Conservation (phyloP, 2,888 invertebrate species). For the Campopleginae sp. region DNA sequence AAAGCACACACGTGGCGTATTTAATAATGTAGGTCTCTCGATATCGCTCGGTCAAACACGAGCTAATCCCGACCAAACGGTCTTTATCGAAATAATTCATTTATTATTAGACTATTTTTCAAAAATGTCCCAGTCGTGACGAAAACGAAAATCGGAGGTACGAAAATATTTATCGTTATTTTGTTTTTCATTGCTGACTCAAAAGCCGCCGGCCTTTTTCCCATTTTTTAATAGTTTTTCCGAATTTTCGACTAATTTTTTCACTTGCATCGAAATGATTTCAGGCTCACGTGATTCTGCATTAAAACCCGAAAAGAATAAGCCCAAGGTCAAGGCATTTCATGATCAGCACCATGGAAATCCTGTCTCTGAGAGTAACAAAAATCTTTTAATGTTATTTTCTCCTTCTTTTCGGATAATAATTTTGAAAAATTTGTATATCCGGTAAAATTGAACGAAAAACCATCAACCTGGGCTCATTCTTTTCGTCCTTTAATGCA, state of each 20-base stretch:
- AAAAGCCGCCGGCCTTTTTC: neutral
- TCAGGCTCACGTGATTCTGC: too few species aligned
- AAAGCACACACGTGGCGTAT: conserved; percentile 37
- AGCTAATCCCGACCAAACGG: neutral
- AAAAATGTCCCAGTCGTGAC: neutral
- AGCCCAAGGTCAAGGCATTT: too few species aligned
- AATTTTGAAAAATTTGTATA: too few species aligned
- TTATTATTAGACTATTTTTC: neutral
- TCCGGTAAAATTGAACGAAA: too few species aligned
- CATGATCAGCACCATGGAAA: neutral
- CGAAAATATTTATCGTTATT: neutral
- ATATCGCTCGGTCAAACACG: conserved; percentile 47
- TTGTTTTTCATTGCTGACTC: neutral
- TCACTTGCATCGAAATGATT: too few species aligned
- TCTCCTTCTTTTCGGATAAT: too few species aligned
- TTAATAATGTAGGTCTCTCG: conserved; percentile 47
- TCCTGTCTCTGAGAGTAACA: neutral
- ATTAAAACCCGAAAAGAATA: too few species aligned
- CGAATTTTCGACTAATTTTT: too few species aligned
- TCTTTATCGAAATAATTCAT: neutral
- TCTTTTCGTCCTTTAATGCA: too few species aligned
- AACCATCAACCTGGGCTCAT: too few species aligned
- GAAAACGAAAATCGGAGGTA: neutral
- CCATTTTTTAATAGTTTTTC: too few species aligned
- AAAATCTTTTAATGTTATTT: neutral